Base-by-base conservation (phyloP, 2,888 invertebrate species). In the Napeogenes inachia region DNA sequence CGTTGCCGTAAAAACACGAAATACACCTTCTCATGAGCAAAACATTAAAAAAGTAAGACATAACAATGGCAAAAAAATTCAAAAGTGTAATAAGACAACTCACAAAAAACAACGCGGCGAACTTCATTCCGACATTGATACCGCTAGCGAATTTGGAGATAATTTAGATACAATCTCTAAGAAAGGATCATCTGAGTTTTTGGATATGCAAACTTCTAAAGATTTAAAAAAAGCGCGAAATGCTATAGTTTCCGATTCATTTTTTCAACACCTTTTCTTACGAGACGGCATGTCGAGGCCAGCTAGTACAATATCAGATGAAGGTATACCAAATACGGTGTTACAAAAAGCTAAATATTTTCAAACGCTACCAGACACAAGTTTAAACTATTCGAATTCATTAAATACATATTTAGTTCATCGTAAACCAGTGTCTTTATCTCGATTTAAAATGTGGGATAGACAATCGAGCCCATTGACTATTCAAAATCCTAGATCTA, bases 191-290 rank as follows among this genome's bases (percentile, higher is more conserved):
- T 74, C 66, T 70, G 82, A 85, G 69, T 76, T 79, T 65, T 68
- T 83, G 33, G 68, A 72, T 57, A 69, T 68, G 57, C 77, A 74
- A 45, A 78, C 68, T 68, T 69, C 75, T 13, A 91, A 91, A 63
- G 91, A 93, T 62, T 90, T 93, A 33, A 90, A 89, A 70, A 85
- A 87, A 68, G 92, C 92, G 59, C 92, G 92, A 66, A 92, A 93
- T 70, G 88, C 91, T 4, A 85, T 94, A 38, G 85, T 93, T 64
- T 92, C 93, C 0, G 91, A 94, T 75, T 91, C 92, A 0, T 95
- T 95, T 75, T 95, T 95, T 71, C 94, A 94, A 79, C 92, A 94
- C 79, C 87, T 95, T 30, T 93, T 95, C 72, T 79, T 95, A 45
- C 85, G 93, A 62, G 91, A 92, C 67, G 71, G 85, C 32, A 70